Conservation (phyloP, 2,797 vertebrate genomes). For the Phataginus tricuspis region DNA sequence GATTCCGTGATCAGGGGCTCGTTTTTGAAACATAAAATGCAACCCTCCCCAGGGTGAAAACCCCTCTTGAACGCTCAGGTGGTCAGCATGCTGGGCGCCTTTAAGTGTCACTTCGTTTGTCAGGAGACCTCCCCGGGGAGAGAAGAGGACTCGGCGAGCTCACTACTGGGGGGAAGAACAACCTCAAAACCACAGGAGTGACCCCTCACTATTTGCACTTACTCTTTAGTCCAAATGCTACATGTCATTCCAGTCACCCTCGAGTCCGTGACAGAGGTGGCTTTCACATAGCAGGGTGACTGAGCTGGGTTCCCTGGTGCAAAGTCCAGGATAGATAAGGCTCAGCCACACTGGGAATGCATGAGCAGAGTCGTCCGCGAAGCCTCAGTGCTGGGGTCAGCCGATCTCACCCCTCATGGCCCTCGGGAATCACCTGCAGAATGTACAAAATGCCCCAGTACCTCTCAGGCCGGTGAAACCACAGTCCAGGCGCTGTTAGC, state of each 20-base stretch:
- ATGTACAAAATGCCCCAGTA: not conserved
- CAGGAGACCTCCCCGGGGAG: not conserved
- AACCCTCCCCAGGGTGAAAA: not conserved
- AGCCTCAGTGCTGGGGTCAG: not conserved
- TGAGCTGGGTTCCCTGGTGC: not conserved
- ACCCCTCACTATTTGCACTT: not conserved
- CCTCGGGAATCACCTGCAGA: too few species aligned
- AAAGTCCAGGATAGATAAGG: not conserved
- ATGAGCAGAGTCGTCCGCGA: not conserved
- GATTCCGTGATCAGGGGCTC: not conserved
- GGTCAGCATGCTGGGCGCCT: not conserved
- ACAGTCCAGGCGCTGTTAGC: not conserved
- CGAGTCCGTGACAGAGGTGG: too few species aligned
- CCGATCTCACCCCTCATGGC: not conserved
- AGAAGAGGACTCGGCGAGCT: not conserved
- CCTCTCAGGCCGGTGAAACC: not conserved
- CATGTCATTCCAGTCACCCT: not conserved
- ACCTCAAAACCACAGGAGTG: too few species aligned
- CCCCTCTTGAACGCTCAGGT: rapidly evolving
- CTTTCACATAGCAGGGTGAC: not conserved
- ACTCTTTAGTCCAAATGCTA: not conserved
- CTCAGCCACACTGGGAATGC: too few species aligned
- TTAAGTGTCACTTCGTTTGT: not conserved
- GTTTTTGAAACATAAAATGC: not conserved
- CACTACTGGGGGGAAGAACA: rapidly evolving